These are phyloP conservation scores for Sylvilagus floridanus DNA, from an alignment of 2,797 vertebrate genomes.

Conservation along the genomic window DNA sequence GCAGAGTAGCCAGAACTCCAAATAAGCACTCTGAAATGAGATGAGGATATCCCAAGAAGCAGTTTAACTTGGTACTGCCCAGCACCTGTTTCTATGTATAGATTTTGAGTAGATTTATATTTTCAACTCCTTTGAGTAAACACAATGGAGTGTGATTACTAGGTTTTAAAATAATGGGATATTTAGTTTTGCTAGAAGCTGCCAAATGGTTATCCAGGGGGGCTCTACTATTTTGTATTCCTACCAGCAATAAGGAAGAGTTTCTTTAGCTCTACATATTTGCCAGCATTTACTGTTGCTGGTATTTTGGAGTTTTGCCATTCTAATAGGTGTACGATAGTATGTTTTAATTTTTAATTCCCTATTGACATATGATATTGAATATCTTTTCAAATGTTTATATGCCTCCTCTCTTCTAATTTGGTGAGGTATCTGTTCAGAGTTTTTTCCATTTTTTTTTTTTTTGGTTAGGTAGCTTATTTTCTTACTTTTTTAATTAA, in stretches of 20 bases:
- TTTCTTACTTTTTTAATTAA: no score
- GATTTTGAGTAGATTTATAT: background rate
- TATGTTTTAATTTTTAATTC: conserved; percentile 10
- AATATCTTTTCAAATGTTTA: background rate
- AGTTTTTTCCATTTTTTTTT: background rate
- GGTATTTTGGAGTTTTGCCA: conserved; percentile 2
- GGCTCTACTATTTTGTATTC: background rate
- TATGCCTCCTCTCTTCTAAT: conserved; percentile 4
- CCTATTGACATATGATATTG: background rate
- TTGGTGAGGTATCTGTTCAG: background rate
- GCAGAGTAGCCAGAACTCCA: no score
- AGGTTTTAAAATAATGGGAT: background rate
- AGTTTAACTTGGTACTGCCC: no score
- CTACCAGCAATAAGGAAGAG: background rate
- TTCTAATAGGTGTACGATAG: background rate
- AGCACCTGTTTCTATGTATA: background rate
- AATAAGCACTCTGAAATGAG: no score
- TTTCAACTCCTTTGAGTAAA: conserved; percentile 33
- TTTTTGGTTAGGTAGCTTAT: background rate
- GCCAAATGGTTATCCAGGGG: conserved; percentile 29
- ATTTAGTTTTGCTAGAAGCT: conserved; percentile 38
- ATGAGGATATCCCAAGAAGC: no score
- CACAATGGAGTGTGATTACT: background rate
- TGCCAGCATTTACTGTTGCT: background rate
- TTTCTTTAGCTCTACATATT: background rate